These are phyloP conservation scores for Melinaea marsaeus DNA, from an alignment of 2,888 invertebrate genomes.

Conservation along the genomic window DNA sequence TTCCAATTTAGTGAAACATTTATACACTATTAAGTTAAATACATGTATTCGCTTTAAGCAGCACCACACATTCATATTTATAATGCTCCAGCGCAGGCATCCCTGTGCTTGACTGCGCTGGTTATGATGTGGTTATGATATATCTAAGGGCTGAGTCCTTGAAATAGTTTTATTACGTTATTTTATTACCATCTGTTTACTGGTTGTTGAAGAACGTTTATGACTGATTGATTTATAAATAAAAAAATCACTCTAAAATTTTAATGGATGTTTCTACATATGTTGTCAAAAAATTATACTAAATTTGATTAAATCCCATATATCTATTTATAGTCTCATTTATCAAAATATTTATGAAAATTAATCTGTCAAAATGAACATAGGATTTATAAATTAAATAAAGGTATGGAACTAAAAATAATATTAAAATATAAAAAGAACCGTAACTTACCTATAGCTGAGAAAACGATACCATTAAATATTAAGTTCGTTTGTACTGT, in stretches of 20 bases:
- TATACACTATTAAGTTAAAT: too few species aligned
- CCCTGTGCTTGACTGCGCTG: slow-evolving; percentile 39
- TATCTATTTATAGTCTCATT: too few species aligned
- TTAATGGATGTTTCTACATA: too few species aligned
- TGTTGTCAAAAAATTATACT: too few species aligned
- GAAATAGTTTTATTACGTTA: slow-evolving; percentile 51
- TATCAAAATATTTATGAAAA: too few species aligned
- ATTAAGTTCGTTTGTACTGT: slow-evolving; percentile 19
- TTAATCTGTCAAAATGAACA: too few species aligned
- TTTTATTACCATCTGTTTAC: slow-evolving; percentile 20
- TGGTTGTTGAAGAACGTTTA: slow-evolving; percentile 13
- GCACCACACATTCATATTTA: slow-evolving; percentile 47
- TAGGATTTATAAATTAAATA: too few species aligned
- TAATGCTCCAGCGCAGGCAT: slow-evolving; percentile 45
- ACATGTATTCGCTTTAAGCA: slow-evolving; percentile 6
- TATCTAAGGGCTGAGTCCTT: slow-evolving; percentile 45
- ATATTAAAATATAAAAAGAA: too few species aligned
- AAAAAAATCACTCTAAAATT: neutral
- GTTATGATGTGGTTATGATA: slow-evolving; percentile 62
- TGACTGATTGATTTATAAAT: slow-evolving; percentile 16
- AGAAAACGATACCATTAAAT: slow-evolving; percentile 3
- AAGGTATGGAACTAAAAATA: too few species aligned
- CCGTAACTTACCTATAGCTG: neutral
- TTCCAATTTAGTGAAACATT: too few species aligned
- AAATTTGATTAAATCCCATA: too few species aligned